A percentile compares a stretch with the other conserved stretches of the same genome.
Conservation (phyloP, 2,797 vertebrate genomes). For the Mycteria americana region DNA sequence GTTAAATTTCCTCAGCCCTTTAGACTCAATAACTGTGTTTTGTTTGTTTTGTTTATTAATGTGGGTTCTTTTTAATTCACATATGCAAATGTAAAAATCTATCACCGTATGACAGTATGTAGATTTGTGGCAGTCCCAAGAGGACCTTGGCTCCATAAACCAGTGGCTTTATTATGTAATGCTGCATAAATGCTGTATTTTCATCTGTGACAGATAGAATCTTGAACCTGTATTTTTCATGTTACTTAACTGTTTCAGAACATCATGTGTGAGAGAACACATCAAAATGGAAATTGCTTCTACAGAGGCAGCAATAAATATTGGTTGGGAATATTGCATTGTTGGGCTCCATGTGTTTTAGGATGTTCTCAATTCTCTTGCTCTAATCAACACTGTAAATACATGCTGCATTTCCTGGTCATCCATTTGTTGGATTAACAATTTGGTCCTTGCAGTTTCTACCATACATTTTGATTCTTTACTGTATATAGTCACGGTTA, state of each 20-base stretch:
- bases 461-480: conserved; percentile 14
- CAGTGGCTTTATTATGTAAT: conserved; percentile 73
- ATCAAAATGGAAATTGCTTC: conserved; percentile 79
- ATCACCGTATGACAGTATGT: conserved; percentile 42
- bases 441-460: conserved; percentile 37
- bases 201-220: conserved; percentile 72
- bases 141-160: conserved; percentile 70
- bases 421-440: conserved; percentile 44
- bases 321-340: conserved; percentile 57
- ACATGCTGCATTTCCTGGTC: background rate
- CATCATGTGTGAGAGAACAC: conserved; percentile 62
- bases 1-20: conserved; percentile 8
- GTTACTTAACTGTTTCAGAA: conserved; percentile 75
- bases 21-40: background rate
- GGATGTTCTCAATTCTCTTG: conserved; percentile 60
- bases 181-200: conserved; percentile 75
- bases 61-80: conserved; percentile 24
- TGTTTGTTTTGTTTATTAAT: conserved; percentile 6
- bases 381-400: conserved; percentile 51
- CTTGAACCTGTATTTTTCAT: conserved; percentile 72
- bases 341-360: conserved; percentile 71
- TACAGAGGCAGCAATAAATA: conserved; percentile 75
- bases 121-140: conserved; percentile 55
- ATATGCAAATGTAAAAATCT: conserved; percentile 52
- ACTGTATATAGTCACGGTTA: background rate